phyloP scores from a whole-genome alignment of 2,888 invertebrate genomes.

The Stomorhina lunata region DNA sequence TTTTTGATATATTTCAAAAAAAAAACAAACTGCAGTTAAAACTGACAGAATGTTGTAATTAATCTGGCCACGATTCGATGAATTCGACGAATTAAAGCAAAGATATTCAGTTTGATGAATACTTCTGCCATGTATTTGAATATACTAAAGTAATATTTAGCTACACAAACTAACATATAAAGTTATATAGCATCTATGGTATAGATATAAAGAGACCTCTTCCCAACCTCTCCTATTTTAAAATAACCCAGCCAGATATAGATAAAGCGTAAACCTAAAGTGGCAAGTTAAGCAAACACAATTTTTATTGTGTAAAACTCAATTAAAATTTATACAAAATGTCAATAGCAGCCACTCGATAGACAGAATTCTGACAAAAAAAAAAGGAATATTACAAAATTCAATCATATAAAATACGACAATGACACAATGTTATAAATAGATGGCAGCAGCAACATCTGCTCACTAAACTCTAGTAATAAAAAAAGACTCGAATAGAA shows the following conservation, averaged over 20 bases:
- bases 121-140: neutral
- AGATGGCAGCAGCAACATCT: slow-evolving; percentile 42
- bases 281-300: slow-evolving; percentile 79
- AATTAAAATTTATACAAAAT: slow-evolving; percentile 79
- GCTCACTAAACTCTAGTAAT: neutral
- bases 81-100: slow-evolving; percentile 50
- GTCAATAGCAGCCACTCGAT: slow-evolving; percentile 75
- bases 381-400: too few species aligned
- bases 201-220: too few species aligned
- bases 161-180: too few species aligned
- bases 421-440: slow-evolving; percentile 28
- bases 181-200: neutral
- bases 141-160: too few species aligned
- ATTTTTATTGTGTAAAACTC: slow-evolving; percentile 77
- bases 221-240: too few species aligned
- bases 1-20: slow-evolving; percentile 11
- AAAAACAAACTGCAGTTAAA: neutral
- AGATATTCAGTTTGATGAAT: slow-evolving; percentile 1
- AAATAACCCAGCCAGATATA: neutral
- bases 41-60: slow-evolving; percentile 62
- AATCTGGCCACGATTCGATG: slow-evolving; percentile 64
- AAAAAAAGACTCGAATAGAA: neutral
- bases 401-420: neutral
- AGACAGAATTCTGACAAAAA: slow-evolving; percentile 64
- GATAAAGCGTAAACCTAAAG: slow-evolving; percentile 69